Evolutionary conservation across 2,888 invertebrate species (phyloP).

Genomic region (Ormia ochracea): DNA sequence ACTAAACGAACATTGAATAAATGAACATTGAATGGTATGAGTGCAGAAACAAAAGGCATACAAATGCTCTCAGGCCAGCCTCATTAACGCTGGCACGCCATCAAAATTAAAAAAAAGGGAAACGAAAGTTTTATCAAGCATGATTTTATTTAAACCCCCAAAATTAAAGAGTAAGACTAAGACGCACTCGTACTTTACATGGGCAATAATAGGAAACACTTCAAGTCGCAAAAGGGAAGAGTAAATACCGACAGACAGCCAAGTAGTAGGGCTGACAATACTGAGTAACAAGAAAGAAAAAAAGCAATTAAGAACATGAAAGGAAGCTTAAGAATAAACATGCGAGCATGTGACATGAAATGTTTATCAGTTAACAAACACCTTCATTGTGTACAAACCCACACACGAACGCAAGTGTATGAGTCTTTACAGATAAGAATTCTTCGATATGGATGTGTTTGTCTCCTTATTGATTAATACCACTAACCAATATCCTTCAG

Average conservation of each 20-base stretch:
- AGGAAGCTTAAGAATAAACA: constrained; percentile 74
- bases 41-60: constrained; percentile 16
- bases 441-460: constrained; percentile 61
- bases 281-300: constrained; percentile 64
- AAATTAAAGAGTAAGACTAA: constrained; percentile 43
- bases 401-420: not conserved
- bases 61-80: constrained; percentile 56
- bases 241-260: constrained; percentile 31
- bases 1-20: constrained; percentile 63
- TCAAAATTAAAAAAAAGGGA: constrained; percentile 69
- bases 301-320: constrained; percentile 77
- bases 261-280: constrained; percentile 36
- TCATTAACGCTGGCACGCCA: constrained; percentile 74
- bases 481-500: constrained; percentile 30
- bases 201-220: constrained; percentile 30
- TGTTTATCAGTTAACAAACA: constrained; percentile 67
- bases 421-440: constrained; percentile 44
- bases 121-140: constrained; percentile 52
- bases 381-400: constrained; percentile 21
- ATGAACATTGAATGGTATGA: constrained; percentile 64
- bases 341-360: constrained; percentile 74
- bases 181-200: constrained; percentile 12
- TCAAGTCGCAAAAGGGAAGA: constrained; percentile 39
- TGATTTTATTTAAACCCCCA: constrained; percentile 40
- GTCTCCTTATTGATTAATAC: constrained; percentile 56